Percentiles rank a stretch among this genome's conserved stretches.
phyloP scores from a whole-genome alignment of 2,113 vertebrate species.

The Pygoscelis adeliae region DNA sequence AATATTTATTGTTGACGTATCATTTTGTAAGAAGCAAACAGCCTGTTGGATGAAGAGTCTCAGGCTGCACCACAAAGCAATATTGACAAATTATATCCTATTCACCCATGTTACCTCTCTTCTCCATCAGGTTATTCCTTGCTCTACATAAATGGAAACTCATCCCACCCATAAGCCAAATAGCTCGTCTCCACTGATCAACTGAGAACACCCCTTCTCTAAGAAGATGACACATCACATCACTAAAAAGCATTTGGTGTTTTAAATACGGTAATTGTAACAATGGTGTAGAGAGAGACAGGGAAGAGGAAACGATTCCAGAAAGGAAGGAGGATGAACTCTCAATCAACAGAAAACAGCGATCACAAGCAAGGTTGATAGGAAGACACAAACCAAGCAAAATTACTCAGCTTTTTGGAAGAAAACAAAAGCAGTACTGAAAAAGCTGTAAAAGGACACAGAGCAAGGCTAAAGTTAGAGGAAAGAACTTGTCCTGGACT shows the following conservation, averaged over 20 bases:
- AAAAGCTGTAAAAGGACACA: not conserved
- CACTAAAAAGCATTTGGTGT: not conserved
- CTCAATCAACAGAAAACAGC: not conserved
- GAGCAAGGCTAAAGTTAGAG: not conserved
- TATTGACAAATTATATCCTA: not conserved
- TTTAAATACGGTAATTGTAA: not conserved
- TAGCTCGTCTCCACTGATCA: not conserved
- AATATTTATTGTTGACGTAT: not conserved
- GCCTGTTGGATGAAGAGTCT: not conserved
- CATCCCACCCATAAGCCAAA: not conserved
- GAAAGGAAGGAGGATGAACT: not conserved
- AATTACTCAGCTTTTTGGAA: not conserved
- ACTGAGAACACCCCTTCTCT: not conserved
- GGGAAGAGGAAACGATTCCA: rapidly evolving
- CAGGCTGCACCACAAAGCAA: not conserved
- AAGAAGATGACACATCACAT: not conserved
- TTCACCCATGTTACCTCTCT: not conserved
- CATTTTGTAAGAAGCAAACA: not conserved
- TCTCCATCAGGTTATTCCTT: not conserved
- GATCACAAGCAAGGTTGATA: not conserved
- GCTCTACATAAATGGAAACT: not conserved
- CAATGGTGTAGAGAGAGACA: not conserved
- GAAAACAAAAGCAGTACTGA: not conserved
- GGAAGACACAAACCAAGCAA: not conserved
- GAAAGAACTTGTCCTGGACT: not conserved